phyloP scores from a whole-genome alignment of 2,113 vertebrate genomes.

The Solea solea region DNA sequence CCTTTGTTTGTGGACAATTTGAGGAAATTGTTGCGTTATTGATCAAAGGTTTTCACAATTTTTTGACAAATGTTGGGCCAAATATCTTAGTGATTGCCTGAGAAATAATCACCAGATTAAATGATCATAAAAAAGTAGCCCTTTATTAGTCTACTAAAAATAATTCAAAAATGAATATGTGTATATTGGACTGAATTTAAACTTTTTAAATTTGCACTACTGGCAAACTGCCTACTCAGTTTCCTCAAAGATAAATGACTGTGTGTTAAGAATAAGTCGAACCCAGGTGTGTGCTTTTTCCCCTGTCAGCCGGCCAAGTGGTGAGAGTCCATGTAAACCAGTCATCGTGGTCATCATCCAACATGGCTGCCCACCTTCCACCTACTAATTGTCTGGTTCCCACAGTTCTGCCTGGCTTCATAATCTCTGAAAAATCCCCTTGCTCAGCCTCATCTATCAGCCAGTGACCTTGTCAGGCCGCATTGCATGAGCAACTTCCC shows the following conservation, averaged over 20 bases:
- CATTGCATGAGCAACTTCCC: conserved; percentile 71
- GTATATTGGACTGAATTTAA: too few relatives aligned
- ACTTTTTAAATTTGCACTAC: not conserved
- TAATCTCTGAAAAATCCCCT: conserved; percentile 75
- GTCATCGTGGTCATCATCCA: conserved; percentile 71
- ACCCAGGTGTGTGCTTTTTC: conserved; percentile 70
- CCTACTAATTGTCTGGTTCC: conserved; percentile 77
- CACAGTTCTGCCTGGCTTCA: conserved; percentile 74
- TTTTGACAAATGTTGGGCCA: too few relatives aligned
- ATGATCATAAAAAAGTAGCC: too few relatives aligned
- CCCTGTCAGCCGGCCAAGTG: conserved; percentile 67
- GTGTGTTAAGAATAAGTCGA: conserved; percentile 59
- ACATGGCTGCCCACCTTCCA: conserved; percentile 72
- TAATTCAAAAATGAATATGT: too few relatives aligned
- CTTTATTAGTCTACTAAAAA: too few relatives aligned
- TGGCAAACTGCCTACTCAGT: conserved; percentile 63
- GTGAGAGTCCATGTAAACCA: conserved; percentile 70
- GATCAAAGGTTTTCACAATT: too few relatives aligned
- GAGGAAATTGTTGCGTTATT: too few relatives aligned
- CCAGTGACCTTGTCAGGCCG: conserved; percentile 78
- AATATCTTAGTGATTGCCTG: too few relatives aligned
- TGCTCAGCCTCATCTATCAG: conserved; percentile 77
- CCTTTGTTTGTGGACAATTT: too few relatives aligned
- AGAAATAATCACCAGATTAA: too few relatives aligned
- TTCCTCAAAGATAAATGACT: conserved; percentile 71